These are phyloP conservation scores for Copsychus sechellarum DNA, from an alignment of 2,113 vertebrate genomes.

Conservation along the genomic window DNA sequence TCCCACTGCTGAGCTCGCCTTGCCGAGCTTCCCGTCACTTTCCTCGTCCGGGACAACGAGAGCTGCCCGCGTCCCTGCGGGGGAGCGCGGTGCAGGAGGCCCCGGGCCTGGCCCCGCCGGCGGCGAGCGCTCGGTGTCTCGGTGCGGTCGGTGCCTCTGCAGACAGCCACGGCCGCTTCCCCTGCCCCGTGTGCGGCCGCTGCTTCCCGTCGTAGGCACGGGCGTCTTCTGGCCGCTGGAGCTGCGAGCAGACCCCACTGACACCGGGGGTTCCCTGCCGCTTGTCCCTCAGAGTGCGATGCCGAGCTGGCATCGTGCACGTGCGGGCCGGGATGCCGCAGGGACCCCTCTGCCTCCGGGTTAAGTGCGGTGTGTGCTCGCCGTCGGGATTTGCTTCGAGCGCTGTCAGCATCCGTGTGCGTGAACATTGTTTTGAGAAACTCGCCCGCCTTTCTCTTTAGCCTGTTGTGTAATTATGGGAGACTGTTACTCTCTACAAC, in stretches of 20 bases:
- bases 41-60: fast-evolving
- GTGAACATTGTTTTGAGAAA: not conserved
- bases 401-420: not conserved
- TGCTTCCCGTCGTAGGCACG: not conserved
- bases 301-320: fast-evolving
- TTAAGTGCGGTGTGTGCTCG: fast-evolving
- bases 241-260: fast-evolving
- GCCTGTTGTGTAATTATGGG: not conserved
- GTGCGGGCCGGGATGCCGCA: fast-evolving
- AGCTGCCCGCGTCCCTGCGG: not conserved
- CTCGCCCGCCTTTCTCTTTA: not conserved
- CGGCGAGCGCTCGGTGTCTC: not conserved
- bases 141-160: not conserved
- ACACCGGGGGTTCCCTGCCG: fast-evolving
- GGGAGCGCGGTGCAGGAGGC: not conserved
- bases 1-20: not conserved
- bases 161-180: not conserved
- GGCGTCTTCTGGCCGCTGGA: not conserved
- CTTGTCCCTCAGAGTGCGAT: fast-evolving
- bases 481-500: fast-evolving
- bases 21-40: not conserved
- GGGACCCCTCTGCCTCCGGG: fast-evolving
- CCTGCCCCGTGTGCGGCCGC: not conserved
- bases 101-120: not conserved
- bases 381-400: not conserved